These are phyloP conservation scores for Pristionchus mayeri DNA, from an alignment of 2,888 invertebrate genomes.

Conservation along the genomic window DNA sequence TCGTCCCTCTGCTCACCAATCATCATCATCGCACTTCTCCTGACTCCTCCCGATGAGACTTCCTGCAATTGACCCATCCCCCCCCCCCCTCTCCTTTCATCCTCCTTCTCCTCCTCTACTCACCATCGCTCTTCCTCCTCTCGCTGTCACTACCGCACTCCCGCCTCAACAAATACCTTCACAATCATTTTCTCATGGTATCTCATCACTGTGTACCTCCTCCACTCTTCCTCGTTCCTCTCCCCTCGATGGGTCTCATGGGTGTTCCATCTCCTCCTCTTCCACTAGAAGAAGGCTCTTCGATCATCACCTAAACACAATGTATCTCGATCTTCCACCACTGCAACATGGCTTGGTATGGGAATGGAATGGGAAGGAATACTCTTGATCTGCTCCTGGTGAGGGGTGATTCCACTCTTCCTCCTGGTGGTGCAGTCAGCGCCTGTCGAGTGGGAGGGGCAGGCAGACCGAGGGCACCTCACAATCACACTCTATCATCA, in stretches of 20 bases:
- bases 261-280: conserved; percentile 4
- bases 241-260: neutral
- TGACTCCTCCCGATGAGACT: neutral
- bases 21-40: conserved; percentile 7
- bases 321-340: no score
- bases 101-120: neutral
- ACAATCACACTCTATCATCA: no score
- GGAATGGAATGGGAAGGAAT: no score
- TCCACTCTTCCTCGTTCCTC: neutral
- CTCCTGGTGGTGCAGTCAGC: neutral
- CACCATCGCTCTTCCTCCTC: neutral
- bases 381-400: conserved; percentile 20
- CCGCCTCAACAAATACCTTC: neutral
- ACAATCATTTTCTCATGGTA: neutral
- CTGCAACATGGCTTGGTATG: neutral
- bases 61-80: neutral
- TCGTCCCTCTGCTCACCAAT: conserved; percentile 14
- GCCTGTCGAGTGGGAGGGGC: conserved; percentile 5
- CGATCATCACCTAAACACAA: neutral
- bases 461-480: neutral
- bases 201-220: no score
- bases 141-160: neutral
- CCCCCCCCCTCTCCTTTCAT: neutral
- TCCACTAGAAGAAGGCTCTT: neutral
- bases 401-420: neutral